Evolutionary conservation across 2,797 vertebrate genomes (phyloP), one percentile per base, ranked within the genome.

Genomic region (Notoglanidium macrostoma): DNA sequence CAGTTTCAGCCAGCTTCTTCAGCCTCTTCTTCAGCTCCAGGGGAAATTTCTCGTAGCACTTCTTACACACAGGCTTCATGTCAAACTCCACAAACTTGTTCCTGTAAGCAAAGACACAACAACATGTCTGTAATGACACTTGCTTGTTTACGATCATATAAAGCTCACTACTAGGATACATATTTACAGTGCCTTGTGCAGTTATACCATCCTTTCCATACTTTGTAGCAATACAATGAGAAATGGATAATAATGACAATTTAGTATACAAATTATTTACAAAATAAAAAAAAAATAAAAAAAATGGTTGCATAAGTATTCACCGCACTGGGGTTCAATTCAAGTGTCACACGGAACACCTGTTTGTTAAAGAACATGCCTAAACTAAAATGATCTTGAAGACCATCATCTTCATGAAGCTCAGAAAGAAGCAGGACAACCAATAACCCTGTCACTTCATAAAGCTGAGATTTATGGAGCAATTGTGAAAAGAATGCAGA

Each of bases 71-170:
- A 5, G 98, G 98, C 92, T 99, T 99, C 98, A 99, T 99, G 95
- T 99, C 98, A 95, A 99, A 99, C 94, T 99, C 98, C 93, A 99
- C 98, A 95, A 99, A 99, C 94, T 99, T 99, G 96, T 99, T 99
- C 95, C 98, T 99, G 94, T 87, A 90, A 91, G 91, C 29, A 88
- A 51, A 40, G 10, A 29, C n/a, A 86, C 1, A 85, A 15, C n/a
- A 17, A 29, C 10, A 19, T 5, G 8, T 49, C 40, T 49, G 67
- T 23, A 67, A 49, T 32, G 46, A 70, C 21, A 77, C 49, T 46
- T 49, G 44, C 49, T 54, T 23, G 44, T 59, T 68, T 70, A 29
- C 14, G 2, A 29, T 12, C n/a, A 59, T 26, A 68, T n/a, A 55
- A 29, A 32, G 5, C 12, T 19, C 51, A 78, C 1, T 32, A 32